Conservation (phyloP, 2,888 invertebrate genomes). For the Microctonus brassicae region DNA sequence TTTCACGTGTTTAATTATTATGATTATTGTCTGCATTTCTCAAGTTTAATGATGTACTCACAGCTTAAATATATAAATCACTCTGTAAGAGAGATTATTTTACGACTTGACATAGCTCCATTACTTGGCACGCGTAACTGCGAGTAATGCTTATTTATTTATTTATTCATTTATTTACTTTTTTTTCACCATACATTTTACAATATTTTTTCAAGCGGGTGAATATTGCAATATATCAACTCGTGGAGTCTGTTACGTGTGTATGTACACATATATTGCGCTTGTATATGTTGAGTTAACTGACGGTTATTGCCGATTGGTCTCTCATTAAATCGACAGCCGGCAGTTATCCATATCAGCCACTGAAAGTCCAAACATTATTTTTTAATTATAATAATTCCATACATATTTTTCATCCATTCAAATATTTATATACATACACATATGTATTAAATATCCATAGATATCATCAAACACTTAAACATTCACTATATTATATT, state of each 20-base stretch:
- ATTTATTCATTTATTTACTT: not conserved
- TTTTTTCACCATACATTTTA: not conserved
- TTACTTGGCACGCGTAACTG: slow-evolving; percentile 6
- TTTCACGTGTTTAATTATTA: not conserved
- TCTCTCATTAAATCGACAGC: slow-evolving; percentile 20
- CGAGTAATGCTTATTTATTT: not conserved
- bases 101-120: not conserved
- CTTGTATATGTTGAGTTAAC: slow-evolving; percentile 7
- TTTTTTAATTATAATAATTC: slow-evolving; percentile 7
- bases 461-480: not conserved
- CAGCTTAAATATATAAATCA: not conserved
- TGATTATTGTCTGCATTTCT: not conserved
- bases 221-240: slow-evolving; percentile 14
- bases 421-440: not conserved
- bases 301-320: slow-evolving; percentile 24
- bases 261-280: not conserved
- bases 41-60: not conserved
- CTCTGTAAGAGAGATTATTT: not conserved
- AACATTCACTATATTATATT: not conserved
- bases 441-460: not conserved
- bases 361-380: not conserved
- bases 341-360: slow-evolving; percentile 5
- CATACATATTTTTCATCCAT: not conserved
- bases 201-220: not conserved
- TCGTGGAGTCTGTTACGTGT: not conserved